Conservation (phyloP, 1,140 invertebrate species). For the Bombus balteatus region DNA sequence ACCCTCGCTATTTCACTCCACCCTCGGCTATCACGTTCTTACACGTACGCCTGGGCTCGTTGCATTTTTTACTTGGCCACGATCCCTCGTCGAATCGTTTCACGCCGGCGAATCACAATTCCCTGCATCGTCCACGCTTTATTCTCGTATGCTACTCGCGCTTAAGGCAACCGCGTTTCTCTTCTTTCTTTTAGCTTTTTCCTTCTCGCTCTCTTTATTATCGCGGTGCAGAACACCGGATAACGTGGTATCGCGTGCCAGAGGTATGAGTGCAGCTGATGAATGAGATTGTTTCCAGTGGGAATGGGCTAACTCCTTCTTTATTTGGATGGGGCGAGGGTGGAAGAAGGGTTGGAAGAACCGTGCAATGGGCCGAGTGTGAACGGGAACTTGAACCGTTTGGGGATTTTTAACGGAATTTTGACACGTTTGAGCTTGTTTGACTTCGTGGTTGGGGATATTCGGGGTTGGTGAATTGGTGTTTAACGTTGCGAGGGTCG, state of each 20-base stretch:
- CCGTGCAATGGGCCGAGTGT: background rate
- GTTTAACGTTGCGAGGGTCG: too few species aligned
- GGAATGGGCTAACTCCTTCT: background rate
- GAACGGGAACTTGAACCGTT: background rate
- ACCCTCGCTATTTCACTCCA: background rate
- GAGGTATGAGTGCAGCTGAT: background rate
- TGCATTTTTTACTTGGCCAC: constrained; percentile 30
- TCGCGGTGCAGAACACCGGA: background rate
- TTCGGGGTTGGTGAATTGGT: background rate
- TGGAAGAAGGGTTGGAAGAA: background rate
- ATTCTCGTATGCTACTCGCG: background rate
- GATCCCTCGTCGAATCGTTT: background rate
- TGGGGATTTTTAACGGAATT: background rate
- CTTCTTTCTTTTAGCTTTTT: background rate
- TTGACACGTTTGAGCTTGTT: background rate
- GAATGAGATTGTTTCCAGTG: constrained; percentile 9
- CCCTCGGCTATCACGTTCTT: background rate
- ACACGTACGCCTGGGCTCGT: background rate
- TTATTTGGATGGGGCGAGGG: background rate
- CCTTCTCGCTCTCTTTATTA: background rate
- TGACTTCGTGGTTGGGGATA: background rate
- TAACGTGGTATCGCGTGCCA: background rate
- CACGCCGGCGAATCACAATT: background rate
- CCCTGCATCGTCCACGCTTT: constrained; percentile 4
- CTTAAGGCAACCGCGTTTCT: background rate